Evolutionary conservation across 2,888 invertebrate species (phyloP), one percentile per base, ranked within the genome.

Genomic region (Beris morrisii): DNA sequence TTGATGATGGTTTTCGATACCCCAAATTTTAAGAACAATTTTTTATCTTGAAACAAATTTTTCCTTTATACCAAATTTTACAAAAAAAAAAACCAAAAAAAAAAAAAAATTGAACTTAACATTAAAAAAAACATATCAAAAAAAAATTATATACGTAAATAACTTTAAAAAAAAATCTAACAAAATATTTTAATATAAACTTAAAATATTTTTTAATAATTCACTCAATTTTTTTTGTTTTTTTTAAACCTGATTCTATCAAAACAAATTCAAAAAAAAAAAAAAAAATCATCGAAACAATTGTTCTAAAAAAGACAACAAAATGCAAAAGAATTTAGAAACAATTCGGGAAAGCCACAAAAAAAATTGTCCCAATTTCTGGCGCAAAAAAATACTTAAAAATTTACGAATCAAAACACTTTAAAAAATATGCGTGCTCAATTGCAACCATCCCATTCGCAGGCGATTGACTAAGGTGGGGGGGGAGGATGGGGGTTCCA

Each of bases 131-230:
- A 44, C n/a, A 44, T 44, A 44, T 44, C 9, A 44, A 44, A 44
- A n/a, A 44, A 12, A 12, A 12, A 44, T 12, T 44, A 44, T 44
- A 44, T 44, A 44, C 44, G n/a, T 44, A 44, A 44, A 44, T 44
- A 52, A 52, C 9, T 52, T 52, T 52, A 52, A 15, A 48, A 13
- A 48, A 48, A 48, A 48, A 15, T 48, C 3, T 3, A 48, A 13
- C 13, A 48, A n/a, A 15, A n/a, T 48, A 48, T 48, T 12, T 48
- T 22, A 22, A 22, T 22, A 48, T 48, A 48, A 13, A 13, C 15
- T 13, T 48, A 13, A 48, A 13, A 13, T 48, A 48, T 2, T 12
- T 13, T 13, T 13, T 44, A 13, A 4, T 13, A 48, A 48, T 48
- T 15, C n/a, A 48, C 15, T 13, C 3, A 48, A 15, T 15, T 48